These are phyloP conservation scores for Gymnodraco acuticeps DNA, from an alignment of 2,797 vertebrate genomes.

Conservation along the genomic window DNA sequence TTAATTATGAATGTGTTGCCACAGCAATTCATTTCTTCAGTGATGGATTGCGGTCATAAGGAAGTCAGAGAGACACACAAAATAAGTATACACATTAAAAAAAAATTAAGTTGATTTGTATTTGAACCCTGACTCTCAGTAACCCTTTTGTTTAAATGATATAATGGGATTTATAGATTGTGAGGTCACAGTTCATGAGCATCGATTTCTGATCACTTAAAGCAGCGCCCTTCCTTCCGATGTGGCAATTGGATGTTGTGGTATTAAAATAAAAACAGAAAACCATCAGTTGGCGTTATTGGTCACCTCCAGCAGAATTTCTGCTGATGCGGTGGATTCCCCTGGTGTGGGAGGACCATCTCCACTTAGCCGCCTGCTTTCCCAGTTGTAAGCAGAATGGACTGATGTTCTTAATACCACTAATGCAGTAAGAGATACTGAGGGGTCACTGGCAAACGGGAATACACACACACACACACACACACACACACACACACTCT, in stretches of 20 bases:
- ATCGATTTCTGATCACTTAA: constrained; percentile 30
- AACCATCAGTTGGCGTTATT: constrained; percentile 28
- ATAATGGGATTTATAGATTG: constrained; percentile 21
- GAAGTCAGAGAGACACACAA: background rate
- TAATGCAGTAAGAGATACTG: constrained; percentile 72
- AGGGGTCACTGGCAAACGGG: constrained; percentile 50
- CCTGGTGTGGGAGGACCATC: constrained; percentile 56
- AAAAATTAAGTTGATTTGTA: background rate
- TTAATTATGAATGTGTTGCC: background rate
- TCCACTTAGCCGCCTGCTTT: constrained; percentile 64
- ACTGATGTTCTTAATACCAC: constrained; percentile 69
- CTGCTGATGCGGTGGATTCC: constrained; percentile 65
- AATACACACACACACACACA: constrained; percentile 25
- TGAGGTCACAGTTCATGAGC: constrained; percentile 15
- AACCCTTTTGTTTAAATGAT: constrained; percentile 22
- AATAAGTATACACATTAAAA: constrained; percentile 7
- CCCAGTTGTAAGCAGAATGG: constrained; percentile 63
- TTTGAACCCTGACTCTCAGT: constrained; percentile 33
- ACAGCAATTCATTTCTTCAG: background rate
- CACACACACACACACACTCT: constrained; percentile 7
- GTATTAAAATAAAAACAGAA: constrained; percentile 20
- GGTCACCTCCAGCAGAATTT: constrained; percentile 41
- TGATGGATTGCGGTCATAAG: background rate
- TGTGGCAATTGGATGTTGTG: background rate
- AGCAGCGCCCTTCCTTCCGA: constrained; percentile 9